These are phyloP conservation scores for Heterohyrax brucei DNA, from an alignment of 2,797 vertebrate genomes.

Conservation along the genomic window DNA sequence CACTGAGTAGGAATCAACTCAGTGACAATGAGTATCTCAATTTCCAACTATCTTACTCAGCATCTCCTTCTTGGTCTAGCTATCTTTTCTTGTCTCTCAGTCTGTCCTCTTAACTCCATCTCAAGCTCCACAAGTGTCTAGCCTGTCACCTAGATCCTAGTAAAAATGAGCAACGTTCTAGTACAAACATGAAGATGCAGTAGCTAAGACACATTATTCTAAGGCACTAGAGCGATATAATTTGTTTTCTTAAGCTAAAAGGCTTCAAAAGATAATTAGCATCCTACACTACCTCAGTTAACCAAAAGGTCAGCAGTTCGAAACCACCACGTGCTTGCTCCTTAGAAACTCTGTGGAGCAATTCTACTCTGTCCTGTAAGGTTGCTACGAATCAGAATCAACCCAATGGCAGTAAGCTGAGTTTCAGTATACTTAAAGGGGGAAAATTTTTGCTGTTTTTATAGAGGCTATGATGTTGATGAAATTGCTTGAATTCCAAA, in stretches of 20 bases:
- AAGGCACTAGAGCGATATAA: background rate
- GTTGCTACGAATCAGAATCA: too few relatives aligned
- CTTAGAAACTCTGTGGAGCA: too few relatives aligned
- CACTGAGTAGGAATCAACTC: too few relatives aligned
- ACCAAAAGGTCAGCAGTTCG: too few relatives aligned
- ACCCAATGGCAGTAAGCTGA: too few relatives aligned
- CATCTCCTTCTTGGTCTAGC: background rate
- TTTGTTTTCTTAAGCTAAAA: conserved; percentile 31
- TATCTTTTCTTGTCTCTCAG: background rate
- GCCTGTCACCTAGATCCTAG: background rate
- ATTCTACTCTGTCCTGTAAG: too few relatives aligned
- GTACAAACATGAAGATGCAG: background rate
- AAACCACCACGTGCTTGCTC: too few relatives aligned
- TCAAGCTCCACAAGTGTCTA: background rate
- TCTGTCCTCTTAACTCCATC: background rate
- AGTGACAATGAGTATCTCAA: background rate
- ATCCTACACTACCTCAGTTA: background rate
- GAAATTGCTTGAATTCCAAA: conserved; percentile 17
- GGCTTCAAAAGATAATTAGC: conserved; percentile 2
- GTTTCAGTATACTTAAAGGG: background rate
- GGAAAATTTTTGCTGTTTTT: background rate
- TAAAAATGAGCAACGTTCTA: background rate
- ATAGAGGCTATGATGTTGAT: background rate
- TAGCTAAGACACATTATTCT: background rate
- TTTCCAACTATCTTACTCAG: too few relatives aligned